phyloP scores from a whole-genome alignment of 2,888 invertebrate species.

The Clepsis dumicolana region DNA sequence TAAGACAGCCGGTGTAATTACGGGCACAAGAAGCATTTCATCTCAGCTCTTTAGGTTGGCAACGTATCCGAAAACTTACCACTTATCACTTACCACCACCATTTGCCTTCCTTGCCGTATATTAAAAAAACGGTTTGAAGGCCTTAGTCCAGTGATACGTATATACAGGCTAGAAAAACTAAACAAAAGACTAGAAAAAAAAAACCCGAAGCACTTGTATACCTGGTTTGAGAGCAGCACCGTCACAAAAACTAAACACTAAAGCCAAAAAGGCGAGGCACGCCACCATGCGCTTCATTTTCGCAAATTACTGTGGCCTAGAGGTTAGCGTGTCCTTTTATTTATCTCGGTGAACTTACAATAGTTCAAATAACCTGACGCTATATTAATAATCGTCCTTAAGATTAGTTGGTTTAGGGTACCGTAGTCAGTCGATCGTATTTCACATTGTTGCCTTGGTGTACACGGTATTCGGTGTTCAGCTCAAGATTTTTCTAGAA shows the following conservation, averaged over 20 bases:
- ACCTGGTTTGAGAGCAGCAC: slow-evolving; percentile 31
- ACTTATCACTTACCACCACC: too few species aligned
- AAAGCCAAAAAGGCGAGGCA: slow-evolving; percentile 21
- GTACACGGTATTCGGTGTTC: too few species aligned
- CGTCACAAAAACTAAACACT: slow-evolving; percentile 21
- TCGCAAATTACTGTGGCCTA: slow-evolving; percentile 13
- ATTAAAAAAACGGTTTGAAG: too few species aligned
- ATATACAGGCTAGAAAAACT: too few species aligned
- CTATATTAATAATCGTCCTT: slow-evolving; percentile 10
- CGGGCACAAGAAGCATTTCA: too few species aligned
- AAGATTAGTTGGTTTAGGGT: slow-evolving; percentile 27
- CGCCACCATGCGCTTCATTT: slow-evolving; percentile 26
- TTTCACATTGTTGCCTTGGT: not conserved
- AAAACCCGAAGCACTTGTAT: not conserved
- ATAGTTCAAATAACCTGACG: slow-evolving; percentile 4
- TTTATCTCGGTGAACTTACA: slow-evolving; percentile 3
- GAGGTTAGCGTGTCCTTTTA: slow-evolving; percentile 14
- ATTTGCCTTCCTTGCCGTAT: too few species aligned
- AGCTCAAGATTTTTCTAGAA: too few species aligned
- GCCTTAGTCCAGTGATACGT: too few species aligned
- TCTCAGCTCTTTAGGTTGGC: too few species aligned
- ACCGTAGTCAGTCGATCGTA: not conserved
- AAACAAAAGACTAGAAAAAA: too few species aligned
- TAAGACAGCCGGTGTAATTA: too few species aligned
- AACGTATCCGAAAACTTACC: too few species aligned